Conservation (phyloP, 2,888 invertebrate genomes). For the Tanytarsus gracilentus region DNA sequence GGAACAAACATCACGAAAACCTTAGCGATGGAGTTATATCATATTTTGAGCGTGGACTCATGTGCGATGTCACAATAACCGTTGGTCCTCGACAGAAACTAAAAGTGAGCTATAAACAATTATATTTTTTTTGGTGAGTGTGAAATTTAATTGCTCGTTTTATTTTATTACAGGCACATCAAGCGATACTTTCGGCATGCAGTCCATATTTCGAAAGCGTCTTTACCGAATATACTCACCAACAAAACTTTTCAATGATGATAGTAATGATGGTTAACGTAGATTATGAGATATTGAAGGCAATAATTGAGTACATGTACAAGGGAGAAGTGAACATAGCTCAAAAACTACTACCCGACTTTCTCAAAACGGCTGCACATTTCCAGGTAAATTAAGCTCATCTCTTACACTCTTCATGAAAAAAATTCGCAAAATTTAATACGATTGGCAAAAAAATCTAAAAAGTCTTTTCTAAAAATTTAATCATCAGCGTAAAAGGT, state of each 20-base stretch:
- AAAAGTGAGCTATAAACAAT: constrained; percentile 52
- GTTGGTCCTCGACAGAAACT: constrained; percentile 49
- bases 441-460: too few relatives aligned
- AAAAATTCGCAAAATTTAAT: not conserved
- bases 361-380: constrained; percentile 85
- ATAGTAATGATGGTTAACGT: constrained; percentile 91
- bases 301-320: constrained; percentile 87
- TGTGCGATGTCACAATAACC: constrained; percentile 87
- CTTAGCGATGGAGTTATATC: constrained; percentile 83
- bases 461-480: too few relatives aligned
- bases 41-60: constrained; percentile 75
- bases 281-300: constrained; percentile 79
- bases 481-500: too few relatives aligned
- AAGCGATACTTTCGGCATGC: constrained; percentile 86
- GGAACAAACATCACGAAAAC: constrained; percentile 90
- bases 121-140: constrained; percentile 30
- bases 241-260: constrained; percentile 57
- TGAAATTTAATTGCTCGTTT: not conserved
- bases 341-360: constrained; percentile 81
- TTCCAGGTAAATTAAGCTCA: constrained; percentile 55
- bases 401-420: not conserved
- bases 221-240: constrained; percentile 79
- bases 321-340: constrained; percentile 85
- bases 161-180: constrained; percentile 61
- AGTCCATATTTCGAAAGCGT: constrained; percentile 90